Base-by-base conservation (phyloP, 1,140 invertebrate genomes). In the Pogonomyrmex barbatus region DNA sequence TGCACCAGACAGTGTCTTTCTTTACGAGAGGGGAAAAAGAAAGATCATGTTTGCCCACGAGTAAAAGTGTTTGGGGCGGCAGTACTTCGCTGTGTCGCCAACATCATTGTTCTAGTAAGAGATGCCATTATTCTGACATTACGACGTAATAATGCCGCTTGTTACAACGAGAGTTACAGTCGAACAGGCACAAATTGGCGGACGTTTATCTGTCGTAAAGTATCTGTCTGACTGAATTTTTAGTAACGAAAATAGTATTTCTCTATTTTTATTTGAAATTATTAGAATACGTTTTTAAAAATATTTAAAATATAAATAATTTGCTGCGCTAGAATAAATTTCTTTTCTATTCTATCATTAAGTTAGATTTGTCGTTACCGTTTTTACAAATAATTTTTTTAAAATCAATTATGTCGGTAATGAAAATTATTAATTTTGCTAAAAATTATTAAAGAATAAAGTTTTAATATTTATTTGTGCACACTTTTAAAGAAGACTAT, bases 131-230 rank as follows among this genome's bases (percentile, higher is more conserved):
- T 79, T 83, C 60, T 58, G 73, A 84, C 87, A 84, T 91, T 91
- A 90, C 85, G 83, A 89, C 83, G 81, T 89, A 85, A 85, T 91
- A 91, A 92, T 85, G 60, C 75, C 30, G 89, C 92, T 91, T 91
- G 92, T 93, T 93, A 92, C 88, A 87, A 81, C 63, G 67, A 84
- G 86, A 93, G 78, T 90, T 92, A 92, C 86, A 87, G 56, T 36
- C 71, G 39, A 86, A 24, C 54, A 9, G 39, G 54, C 67, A 58
- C 62, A 68, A 88, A 88, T 86, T 63, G 56, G 71, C 67, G 56
- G 33, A 39, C 56, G 14, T 4, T n/a, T 56, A 60, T 24, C 45
- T 33, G 54, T 50, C 17, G 3, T 82, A 71, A 71, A 71, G 71
- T 47, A 60, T 60, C 10, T 58, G 6, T 82, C n/a, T 71, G n/a